Base-by-base conservation (phyloP, 92 coral and sea anemone genomes). In the Phenganax subtilis region DNA sequence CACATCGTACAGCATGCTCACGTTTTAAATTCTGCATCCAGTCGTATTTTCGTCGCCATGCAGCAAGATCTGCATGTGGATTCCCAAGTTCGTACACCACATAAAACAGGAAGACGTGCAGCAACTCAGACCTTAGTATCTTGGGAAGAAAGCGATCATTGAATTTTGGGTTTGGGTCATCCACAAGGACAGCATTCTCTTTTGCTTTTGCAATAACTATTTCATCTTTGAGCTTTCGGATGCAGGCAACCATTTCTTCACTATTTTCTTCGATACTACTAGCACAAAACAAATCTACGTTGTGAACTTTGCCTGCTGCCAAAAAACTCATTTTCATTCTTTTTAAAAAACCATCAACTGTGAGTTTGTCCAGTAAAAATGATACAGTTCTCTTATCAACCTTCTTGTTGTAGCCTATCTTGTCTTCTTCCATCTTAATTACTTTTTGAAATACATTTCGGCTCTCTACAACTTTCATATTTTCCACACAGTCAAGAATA, bases 101-200 rank as follows among this genome's bases (percentile, higher is more conserved):
- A 55, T 89, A 86, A 93, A 93, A 93, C 15, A 91, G 17, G 27
- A 86, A 86, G 65, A 90, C 89, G 65, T 93, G 97, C 56, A 91
- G 12, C 7, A 87, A 54, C 62, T 89, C 92, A 37, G 85, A 81
- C 75, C 93, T 88, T 68, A 89, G 88, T 78, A 86, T 85, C 69
- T 89, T 91, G 52, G 91, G 87, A 79, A 89, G 82, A 77, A 82
- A 87, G 51, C 92, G 88, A 54, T 84, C 86, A 65, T 66, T 88
- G 55, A 72, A 8, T 17, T 15, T n/a, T 51, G 58, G 7, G 10
- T 63, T 78, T 10, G 55, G 9, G 6, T 61, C 53, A 1, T 78
- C 57, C 51, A 44, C 72, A 31, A 78, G 11, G 20, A 29, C 55
- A 57, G 44, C 54, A 57, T 37, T 51, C 59, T 57, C 62, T 76